Conservation (phyloP, 2,113 vertebrate species). For the Mesocricetus auratus region DNA sequence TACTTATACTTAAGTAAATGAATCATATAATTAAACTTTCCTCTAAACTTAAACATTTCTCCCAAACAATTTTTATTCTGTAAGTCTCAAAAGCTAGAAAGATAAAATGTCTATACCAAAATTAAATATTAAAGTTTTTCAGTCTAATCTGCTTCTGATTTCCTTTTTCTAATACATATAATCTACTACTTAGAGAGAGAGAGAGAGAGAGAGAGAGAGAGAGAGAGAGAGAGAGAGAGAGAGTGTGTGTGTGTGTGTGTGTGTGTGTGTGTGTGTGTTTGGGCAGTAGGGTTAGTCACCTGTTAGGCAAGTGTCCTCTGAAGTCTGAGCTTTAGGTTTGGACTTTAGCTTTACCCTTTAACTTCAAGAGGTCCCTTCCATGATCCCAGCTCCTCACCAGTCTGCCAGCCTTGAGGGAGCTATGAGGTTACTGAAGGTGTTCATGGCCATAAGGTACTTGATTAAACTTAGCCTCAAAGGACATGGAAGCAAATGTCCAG, state of each 20-base stretch:
- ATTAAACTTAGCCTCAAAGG: slow-evolving; percentile 48
- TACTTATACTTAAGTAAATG: slow-evolving; percentile 28
- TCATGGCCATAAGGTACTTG: neutral
- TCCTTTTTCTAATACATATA: neutral
- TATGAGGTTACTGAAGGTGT: neutral
- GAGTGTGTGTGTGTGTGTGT: neutral
- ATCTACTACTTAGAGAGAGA: neutral
- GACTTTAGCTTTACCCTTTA: neutral
- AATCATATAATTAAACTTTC: slow-evolving; percentile 53
- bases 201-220: neutral
- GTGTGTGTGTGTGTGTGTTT: neutral
- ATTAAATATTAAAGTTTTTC: slow-evolving; percentile 32
- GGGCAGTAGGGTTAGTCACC: neutral
- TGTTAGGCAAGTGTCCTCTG: slow-evolving; percentile 9
- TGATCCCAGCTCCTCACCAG: neutral
- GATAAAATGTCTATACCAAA: slow-evolving; percentile 54
- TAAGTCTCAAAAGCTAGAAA: slow-evolving; percentile 52
- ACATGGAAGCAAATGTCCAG: slow-evolving; percentile 43
- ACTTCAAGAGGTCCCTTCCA: neutral
- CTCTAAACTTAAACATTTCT: slow-evolving; percentile 56
- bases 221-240: neutral
- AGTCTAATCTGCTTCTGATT: slow-evolving; percentile 49
- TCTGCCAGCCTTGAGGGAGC: neutral
- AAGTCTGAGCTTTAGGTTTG: neutral
- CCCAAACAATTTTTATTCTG: slow-evolving; percentile 23